These are phyloP conservation scores for Schrankia costaestrigalis DNA, from an alignment of 2,888 invertebrate genomes.

Conservation along the genomic window DNA sequence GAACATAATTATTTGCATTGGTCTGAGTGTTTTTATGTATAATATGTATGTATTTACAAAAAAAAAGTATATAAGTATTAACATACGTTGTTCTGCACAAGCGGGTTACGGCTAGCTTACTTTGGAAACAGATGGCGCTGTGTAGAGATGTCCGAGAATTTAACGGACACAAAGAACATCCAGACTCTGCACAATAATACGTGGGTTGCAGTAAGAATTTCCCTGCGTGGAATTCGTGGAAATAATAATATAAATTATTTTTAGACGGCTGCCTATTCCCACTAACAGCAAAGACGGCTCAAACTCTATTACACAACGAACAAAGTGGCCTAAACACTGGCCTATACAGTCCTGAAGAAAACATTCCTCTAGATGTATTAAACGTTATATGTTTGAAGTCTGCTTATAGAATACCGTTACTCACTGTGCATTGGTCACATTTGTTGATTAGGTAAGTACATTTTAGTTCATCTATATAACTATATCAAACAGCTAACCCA, in stretches of 20 bases:
- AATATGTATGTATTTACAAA: no score
- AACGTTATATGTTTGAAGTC: conserved; percentile 80
- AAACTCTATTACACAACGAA: conserved; percentile 69
- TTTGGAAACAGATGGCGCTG: no score
- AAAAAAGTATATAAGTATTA: no score
- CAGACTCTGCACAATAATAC: no score
- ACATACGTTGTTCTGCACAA: no score
- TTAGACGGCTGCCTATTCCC: conserved; percentile 73
- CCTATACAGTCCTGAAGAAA: conserved; percentile 73
- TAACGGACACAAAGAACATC: no score
- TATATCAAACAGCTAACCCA: not conserved
- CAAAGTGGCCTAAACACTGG: conserved; percentile 74
- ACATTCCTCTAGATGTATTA: conserved; percentile 75
- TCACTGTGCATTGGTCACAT: conserved; percentile 90
- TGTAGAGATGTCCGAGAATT: no score
- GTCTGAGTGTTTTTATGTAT: no score
- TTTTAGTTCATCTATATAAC: not conserved
- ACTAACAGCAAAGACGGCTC: conserved; percentile 70
- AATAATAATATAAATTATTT: conserved; percentile 18
- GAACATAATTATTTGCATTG: no score
- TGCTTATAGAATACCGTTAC: conserved; percentile 84
- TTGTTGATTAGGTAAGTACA: conserved; percentile 78
- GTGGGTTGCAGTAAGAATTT: no score
- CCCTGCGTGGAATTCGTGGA: not conserved
- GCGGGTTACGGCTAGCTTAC: no score